phyloP scores from a whole-genome alignment of 2,888 invertebrate genomes.

The Acanthosoma haemorrhoidale region DNA sequence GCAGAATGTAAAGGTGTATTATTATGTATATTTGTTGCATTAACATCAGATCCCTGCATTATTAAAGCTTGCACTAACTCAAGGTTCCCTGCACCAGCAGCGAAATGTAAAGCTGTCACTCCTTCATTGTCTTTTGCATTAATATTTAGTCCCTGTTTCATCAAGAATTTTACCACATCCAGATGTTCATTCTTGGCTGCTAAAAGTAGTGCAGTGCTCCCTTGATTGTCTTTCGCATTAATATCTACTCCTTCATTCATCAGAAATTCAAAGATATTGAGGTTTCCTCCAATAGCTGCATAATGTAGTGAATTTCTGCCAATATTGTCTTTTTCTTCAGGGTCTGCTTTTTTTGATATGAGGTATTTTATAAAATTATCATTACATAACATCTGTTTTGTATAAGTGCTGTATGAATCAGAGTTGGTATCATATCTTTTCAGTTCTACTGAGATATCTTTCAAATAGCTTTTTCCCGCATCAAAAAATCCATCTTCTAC shows the following conservation, averaged over 20 bases:
- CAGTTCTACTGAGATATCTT: no score
- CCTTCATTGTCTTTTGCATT: not conserved
- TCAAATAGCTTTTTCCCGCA: not conserved
- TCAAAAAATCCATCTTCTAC: not conserved
- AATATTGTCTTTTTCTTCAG: not conserved
- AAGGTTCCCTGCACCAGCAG: not conserved
- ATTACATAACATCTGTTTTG: not conserved
- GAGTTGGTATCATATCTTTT: no score
- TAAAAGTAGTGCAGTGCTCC: not conserved
- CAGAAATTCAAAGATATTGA: not conserved
- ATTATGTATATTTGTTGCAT: not conserved
- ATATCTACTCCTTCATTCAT: not conserved
- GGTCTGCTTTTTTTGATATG: not conserved
- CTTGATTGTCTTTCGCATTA: not conserved
- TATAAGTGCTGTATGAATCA: no score
- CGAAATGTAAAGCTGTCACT: not conserved
- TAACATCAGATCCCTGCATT: not conserved
- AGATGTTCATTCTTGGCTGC: not conserved
- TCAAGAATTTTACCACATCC: not conserved
- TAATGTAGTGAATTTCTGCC: not conserved
- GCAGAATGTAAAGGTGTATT: not conserved
- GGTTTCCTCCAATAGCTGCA: not conserved
- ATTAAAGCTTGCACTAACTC: not conserved
- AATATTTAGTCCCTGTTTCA: not conserved
- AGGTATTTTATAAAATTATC: not conserved